Percentiles rank a stretch among this genome's conserved stretches.
phyloP scores from a whole-genome alignment of 2,888 invertebrate species.

The Eristalinus aeneus region DNA sequence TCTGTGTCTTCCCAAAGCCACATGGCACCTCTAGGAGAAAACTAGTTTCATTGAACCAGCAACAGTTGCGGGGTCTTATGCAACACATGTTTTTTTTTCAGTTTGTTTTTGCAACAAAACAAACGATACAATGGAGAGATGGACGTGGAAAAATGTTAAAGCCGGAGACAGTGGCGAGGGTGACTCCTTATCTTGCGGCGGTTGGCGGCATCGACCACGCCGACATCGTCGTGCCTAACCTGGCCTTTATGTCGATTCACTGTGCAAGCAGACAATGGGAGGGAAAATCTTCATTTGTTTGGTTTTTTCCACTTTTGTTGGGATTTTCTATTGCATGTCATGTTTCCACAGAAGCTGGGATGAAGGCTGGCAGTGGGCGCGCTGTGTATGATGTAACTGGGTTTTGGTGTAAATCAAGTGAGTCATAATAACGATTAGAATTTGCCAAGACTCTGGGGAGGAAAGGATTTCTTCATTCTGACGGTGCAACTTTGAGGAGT shows the following conservation, averaged over 20 bases:
- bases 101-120: slow-evolving; percentile 36
- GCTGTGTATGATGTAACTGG: not conserved
- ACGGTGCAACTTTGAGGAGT: not conserved
- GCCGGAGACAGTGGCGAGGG: not conserved
- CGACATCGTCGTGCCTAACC: slow-evolving; percentile 56
- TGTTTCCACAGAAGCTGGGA: not conserved
- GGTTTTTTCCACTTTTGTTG: slow-evolving; percentile 14
- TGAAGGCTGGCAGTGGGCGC: not conserved
- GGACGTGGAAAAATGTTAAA: slow-evolving; percentile 56
- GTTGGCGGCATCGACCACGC: slow-evolving; percentile 58
- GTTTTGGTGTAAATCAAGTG: not conserved
- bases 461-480: not conserved
- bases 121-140: slow-evolving; percentile 21
- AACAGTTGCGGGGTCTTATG: slow-evolving; percentile 42
- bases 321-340: slow-evolving; percentile 4
- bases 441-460: not conserved
- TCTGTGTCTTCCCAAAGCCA: slow-evolving; percentile 2
- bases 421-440: not conserved
- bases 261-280: slow-evolving; percentile 47
- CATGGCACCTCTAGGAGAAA: slow-evolving; percentile 30
- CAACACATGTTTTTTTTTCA: slow-evolving; percentile 29
- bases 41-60: slow-evolving; percentile 58
- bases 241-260: slow-evolving; percentile 67
- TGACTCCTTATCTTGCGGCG: slow-evolving; percentile 58
- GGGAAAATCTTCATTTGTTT: slow-evolving; percentile 47